Base-by-base conservation (phyloP, 2,888 invertebrate species). In the Cantharis nigra region DNA sequence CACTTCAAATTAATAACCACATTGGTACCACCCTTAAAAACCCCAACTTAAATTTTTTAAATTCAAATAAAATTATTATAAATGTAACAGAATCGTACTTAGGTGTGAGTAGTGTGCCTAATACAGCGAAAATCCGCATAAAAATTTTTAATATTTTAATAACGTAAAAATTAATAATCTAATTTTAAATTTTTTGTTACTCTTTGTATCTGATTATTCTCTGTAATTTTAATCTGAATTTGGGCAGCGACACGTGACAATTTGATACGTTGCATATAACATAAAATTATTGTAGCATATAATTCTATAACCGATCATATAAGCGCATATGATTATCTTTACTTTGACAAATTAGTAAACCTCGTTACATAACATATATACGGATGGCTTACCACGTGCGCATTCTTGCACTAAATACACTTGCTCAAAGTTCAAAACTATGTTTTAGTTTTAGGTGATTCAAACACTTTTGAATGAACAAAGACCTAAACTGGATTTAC, bases 341-440 rank as follows among this genome's bases (percentile, higher is more conserved):
- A 78, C 78, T 78, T 76, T 78, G 78, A 78, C 74, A 78, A 76
- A 76, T 78, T 78, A 78, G 74, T 76, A 71, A 71, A 73, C 72
- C 70, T 75, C 74, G 70, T 78, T 78, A 76, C 72, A 74, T 72
- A 65, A 70, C 20, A 28, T 76, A 71, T 69, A 73, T 69, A 73
- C 73, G 72, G 72, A 28, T 78, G 78, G 73, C 63, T 74, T 63
- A 33, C 14, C 72, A 70, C 49, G 64, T 78, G 72, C 75, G 69
- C 76, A 70, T 72, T 76, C 78, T 76, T 78, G 72, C 75, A 75
- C 78, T 72, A 71, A 74, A 75, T 77, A 65, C 73, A 63, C 0
- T 81, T 90, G 78, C 89, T 89, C 73, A 77, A 77, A 77, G 20
- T 77, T 72, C 71, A 74, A 78, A 78, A 78, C 78, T 78, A 78